Evolutionary conservation across 2,888 invertebrate species (phyloP).

Genomic region (Dioctria linearis): DNA sequence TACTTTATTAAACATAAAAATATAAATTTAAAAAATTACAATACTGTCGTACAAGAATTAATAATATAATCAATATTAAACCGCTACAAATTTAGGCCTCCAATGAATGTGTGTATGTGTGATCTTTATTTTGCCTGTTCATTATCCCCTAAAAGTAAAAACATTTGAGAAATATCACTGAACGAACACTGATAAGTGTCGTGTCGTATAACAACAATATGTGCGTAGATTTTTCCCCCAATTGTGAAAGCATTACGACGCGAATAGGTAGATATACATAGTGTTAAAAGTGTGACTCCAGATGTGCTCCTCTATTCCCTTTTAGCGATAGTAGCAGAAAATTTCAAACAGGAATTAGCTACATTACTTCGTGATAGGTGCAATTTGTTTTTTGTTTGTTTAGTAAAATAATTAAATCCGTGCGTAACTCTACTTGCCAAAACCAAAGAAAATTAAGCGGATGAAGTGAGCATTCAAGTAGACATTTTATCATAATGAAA

Average conservation of each 20-base stretch:
- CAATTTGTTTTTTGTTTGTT: constrained; percentile 19
- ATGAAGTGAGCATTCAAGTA: constrained; percentile 37
- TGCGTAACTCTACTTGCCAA: constrained; percentile 26
- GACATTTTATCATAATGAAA: no score
- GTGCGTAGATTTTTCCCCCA: neutral
- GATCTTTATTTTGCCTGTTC: constrained; percentile 35
- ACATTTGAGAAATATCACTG: constrained; percentile 1
- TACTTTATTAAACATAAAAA: constrained; percentile 38
- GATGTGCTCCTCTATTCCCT: constrained; percentile 31
- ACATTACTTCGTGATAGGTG: constrained; percentile 4
- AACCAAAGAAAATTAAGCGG: constrained; percentile 26
- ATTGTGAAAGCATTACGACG: neutral
- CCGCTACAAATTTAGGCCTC: constrained; percentile 26
- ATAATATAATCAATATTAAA: constrained; percentile 17
- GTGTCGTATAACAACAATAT: neutral
- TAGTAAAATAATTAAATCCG: constrained; percentile 34
- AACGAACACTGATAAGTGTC: constrained; percentile 1
- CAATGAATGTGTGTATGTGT: constrained; percentile 1
- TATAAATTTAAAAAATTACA: constrained; percentile 44
- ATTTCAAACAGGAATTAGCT: constrained; percentile 27
- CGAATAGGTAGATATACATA: constrained; percentile 6
- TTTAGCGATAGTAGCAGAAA: constrained; percentile 35
- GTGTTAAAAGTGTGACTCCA: constrained; percentile 42
- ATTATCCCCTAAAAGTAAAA: constrained; percentile 38
- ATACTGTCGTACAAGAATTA: constrained; percentile 17